phyloP scores from a whole-genome alignment of 2,888 invertebrate species.

The Theretra japonica region DNA sequence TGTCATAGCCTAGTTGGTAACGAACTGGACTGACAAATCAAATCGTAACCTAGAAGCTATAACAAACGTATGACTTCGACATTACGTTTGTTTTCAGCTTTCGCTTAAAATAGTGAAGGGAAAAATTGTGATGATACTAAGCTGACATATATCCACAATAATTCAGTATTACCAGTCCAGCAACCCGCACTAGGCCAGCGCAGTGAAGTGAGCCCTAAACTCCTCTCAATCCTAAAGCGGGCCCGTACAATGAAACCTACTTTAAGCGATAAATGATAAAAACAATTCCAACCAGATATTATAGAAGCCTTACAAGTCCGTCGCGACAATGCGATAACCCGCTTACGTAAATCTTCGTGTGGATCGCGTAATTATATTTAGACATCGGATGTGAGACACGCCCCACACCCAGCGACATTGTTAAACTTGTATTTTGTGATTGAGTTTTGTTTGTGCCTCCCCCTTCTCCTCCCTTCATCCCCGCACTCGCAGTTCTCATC shows the following conservation, averaged over 20 bases:
- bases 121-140: no score
- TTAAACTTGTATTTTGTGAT: conserved; percentile 9
- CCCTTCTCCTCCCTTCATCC: no score
- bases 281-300: neutral
- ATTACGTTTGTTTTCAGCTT: no score
- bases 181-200: no score
- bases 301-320: neutral
- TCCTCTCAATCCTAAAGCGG: no score
- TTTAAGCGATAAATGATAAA: neutral
- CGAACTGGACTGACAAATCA: no score
- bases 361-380: neutral
- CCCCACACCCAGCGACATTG: neutral
- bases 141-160: no score
- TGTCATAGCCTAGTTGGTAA: no score
- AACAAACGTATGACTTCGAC: neutral
- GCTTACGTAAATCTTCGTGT: conserved; percentile 1
- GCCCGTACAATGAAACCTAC: no score
- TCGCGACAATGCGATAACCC: neutral
- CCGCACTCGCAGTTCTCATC: conserved; percentile 2
- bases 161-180: no score
- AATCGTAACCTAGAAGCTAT: neutral
- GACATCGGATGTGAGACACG: neutral
- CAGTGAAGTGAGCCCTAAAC: no score
- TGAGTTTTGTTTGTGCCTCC: conserved; percentile 14
- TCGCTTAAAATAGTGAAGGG: no score